A percentile compares a stretch with the other conserved stretches of the same genome.
phyloP scores from a whole-genome alignment of 2,113 vertebrate species.

The Panthera leo region DNA sequence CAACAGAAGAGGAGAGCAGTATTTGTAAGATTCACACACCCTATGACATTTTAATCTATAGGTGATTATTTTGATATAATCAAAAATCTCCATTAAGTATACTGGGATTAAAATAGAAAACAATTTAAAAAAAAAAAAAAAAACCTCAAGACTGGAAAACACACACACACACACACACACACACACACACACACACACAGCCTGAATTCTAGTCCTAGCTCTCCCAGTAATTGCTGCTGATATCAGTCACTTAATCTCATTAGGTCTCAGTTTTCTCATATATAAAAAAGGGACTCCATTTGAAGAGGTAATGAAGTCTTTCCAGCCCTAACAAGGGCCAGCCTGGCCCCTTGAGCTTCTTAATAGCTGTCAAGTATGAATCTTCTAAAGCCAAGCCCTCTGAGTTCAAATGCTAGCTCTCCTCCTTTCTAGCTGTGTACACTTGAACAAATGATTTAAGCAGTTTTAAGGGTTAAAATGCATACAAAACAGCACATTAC shows the following conservation, averaged over 20 bases:
- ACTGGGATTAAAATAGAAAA: not conserved
- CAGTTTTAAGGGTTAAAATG: slow-evolving; percentile 15
- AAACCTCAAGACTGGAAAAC: not conserved
- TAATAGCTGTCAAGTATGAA: not conserved
- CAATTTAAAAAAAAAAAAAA: not conserved
- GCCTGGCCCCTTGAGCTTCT: not conserved
- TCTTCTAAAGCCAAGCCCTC: not conserved
- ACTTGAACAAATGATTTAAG: not conserved
- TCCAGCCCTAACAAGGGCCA: not conserved
- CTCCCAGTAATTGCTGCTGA: not conserved
- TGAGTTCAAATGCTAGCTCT: not conserved
- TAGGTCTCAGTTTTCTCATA: not conserved
- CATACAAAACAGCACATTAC: not conserved
- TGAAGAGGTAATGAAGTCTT: slow-evolving; percentile 12
- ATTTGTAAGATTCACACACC: not conserved
- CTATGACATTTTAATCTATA: not conserved
- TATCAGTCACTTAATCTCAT: not conserved
- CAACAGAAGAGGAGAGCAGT: not conserved
- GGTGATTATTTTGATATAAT: not conserved
- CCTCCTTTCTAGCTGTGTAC: not conserved
- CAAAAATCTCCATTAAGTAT: not conserved
- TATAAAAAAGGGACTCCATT: not conserved
- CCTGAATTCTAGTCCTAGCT: not conserved
- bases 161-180: not conserved
- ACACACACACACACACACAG: not conserved